These are phyloP conservation scores for Penaeus monodon DNA, from an alignment of 2,888 invertebrate genomes.

Conservation along the genomic window DNA sequence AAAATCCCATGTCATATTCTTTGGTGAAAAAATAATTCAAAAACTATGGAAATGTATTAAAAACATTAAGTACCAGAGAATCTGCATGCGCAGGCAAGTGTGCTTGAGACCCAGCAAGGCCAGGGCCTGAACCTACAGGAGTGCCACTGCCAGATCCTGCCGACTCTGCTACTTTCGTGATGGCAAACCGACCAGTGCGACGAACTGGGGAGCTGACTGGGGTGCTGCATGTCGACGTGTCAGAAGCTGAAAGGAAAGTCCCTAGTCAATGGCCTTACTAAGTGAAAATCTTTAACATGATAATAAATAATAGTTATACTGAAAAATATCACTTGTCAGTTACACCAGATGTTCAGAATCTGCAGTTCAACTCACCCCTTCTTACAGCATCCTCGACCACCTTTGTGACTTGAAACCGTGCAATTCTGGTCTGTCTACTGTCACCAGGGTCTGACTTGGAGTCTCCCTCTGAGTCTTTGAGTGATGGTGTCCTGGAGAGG, in stretches of 20 bases:
- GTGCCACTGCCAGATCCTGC: conserved; percentile 34
- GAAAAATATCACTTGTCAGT: neutral
- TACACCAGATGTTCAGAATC: no score
- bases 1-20: no score
- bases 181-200: conserved; percentile 48
- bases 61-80: no score
- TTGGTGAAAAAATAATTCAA: no score
- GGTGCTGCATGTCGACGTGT: conserved; percentile 46
- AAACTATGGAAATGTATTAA: no score
- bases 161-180: conserved; percentile 53
- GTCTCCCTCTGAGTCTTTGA: conserved; percentile 31
- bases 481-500: conserved; percentile 41
- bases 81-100: neutral
- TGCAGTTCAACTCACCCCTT: conserved; percentile 31
- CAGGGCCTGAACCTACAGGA: conserved; percentile 29
- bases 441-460: conserved; percentile 29
- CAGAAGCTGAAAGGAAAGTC: conserved; percentile 28
- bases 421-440: conserved; percentile 28
- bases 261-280: neutral
- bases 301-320: neutral
- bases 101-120: conserved; percentile 30
- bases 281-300: no score
- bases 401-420: conserved; percentile 58
- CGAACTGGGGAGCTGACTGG: conserved; percentile 57
- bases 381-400: conserved; percentile 52